Evolutionary conservation across 2,888 invertebrate species (phyloP).

Genomic region (Ophion costatus): DNA sequence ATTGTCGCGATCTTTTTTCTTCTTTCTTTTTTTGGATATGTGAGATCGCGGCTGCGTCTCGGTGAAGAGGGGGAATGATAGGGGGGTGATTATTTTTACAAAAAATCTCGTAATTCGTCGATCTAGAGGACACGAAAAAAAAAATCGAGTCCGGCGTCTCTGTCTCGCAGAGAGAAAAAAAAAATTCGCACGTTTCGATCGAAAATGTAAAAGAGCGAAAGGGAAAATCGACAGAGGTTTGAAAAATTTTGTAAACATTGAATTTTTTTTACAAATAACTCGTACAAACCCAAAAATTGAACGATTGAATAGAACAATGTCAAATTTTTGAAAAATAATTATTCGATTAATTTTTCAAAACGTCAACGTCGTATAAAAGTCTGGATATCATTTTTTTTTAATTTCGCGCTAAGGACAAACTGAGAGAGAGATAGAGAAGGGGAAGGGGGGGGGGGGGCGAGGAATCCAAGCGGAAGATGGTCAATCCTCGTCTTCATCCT

Average conservation of each 20-base stretch:
- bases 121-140: neutral
- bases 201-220: neutral
- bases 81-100: neutral
- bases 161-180: neutral
- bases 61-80: slow-evolving; percentile 5
- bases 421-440: no score
- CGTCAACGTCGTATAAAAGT: no score
- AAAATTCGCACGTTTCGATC: neutral
- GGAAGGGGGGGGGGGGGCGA: no score
- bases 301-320: no score
- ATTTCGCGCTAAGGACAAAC: no score
- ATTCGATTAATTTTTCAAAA: no score
- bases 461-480: neutral
- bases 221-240: no score
- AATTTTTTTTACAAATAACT: no score
- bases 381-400: no score
- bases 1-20: neutral
- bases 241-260: no score
- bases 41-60: slow-evolving; percentile 17
- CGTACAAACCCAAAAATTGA: no score
- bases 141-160: neutral
- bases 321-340: no score
- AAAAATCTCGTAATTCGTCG: neutral
- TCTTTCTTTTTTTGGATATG: slow-evolving; percentile 5
- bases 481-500: slow-evolving; percentile 55